Conservation (phyloP, 2,888 invertebrate genomes). For the Ommatoiulus sabulosus region DNA sequence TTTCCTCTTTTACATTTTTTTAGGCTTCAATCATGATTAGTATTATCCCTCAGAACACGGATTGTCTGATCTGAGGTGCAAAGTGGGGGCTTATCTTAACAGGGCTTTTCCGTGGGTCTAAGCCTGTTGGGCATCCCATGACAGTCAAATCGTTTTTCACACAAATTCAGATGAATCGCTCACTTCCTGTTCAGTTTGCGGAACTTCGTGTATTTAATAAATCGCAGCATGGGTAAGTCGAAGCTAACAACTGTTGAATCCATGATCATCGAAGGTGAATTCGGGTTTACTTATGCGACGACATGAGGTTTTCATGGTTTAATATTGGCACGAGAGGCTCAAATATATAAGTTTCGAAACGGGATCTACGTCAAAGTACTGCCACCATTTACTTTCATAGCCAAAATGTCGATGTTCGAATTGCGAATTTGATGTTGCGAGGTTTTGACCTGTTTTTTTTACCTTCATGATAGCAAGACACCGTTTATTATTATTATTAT, state of each 20-base stretch:
- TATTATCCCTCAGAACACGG: slow-evolving; percentile 27
- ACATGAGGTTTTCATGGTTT: neutral
- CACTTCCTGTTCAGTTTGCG: slow-evolving; percentile 1
- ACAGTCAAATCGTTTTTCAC: slow-evolving; percentile 14
- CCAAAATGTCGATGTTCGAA: no score
- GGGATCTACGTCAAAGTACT: no score
- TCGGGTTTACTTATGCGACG: no score
- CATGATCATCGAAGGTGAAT: neutral
- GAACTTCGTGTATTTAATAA: slow-evolving; percentile 13
- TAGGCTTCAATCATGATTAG: slow-evolving; percentile 28
- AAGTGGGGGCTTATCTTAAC: slow-evolving; percentile 34
- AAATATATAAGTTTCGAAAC: neutral
- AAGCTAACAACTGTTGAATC: slow-evolving; percentile 16
- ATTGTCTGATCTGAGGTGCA: slow-evolving; percentile 20
- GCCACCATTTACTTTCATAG: no score
- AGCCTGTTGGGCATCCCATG: slow-evolving; percentile 18
- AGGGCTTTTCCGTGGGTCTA: slow-evolving; percentile 25
- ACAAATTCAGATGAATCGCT: slow-evolving; percentile 34
- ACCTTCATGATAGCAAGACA: no score
- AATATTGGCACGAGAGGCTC: neutral
- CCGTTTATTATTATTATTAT: no score
- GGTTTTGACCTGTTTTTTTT: no score
- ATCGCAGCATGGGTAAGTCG: slow-evolving; percentile 4
- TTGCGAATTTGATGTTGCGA: no score
- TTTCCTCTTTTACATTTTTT: neutral